Conservation (phyloP, 2,888 invertebrate species). For the Cheilosia vulpina region DNA sequence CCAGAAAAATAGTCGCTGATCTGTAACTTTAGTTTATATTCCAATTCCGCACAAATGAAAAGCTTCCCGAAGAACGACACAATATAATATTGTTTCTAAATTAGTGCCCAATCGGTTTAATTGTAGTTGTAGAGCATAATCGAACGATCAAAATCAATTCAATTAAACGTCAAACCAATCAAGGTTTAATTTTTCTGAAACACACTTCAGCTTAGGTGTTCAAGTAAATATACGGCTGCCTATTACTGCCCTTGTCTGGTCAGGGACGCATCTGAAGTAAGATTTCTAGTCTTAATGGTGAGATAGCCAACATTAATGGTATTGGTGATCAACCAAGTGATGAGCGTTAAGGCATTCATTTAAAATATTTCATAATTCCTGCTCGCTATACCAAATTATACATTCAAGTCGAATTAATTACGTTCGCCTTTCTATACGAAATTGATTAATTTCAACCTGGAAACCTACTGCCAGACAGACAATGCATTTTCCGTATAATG, state of each 20-base stretch:
- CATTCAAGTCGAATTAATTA: constrained; percentile 15
- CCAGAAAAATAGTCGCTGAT: too few relatives aligned
- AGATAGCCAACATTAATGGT: too few relatives aligned
- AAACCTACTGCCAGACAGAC: not conserved
- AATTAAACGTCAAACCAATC: not conserved
- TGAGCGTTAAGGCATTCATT: constrained; percentile 1
- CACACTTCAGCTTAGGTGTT: not conserved
- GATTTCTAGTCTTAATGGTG: too few relatives aligned
- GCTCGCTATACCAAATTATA: not conserved
- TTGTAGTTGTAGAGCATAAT: too few relatives aligned
- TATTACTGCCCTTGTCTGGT: not conserved
- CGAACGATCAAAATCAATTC: not conserved
- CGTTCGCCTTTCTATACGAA: constrained; percentile 14
- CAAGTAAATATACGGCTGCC: not conserved
- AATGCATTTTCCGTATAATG: constrained; percentile 4
- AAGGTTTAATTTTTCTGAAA: not conserved
- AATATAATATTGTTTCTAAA: too few relatives aligned
- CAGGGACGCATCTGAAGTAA: not conserved
- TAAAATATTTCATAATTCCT: not conserved
- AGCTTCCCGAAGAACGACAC: too few relatives aligned
- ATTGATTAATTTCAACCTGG: constrained; percentile 1
- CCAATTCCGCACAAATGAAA: too few relatives aligned
- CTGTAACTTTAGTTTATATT: too few relatives aligned
- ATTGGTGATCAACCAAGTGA: not conserved
- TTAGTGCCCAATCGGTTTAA: too few relatives aligned